A percentile compares a stretch with the other conserved stretches of the same genome.
phyloP scores from a whole-genome alignment of 2,888 invertebrate genomes.

The Andrena chrysosceles region DNA sequence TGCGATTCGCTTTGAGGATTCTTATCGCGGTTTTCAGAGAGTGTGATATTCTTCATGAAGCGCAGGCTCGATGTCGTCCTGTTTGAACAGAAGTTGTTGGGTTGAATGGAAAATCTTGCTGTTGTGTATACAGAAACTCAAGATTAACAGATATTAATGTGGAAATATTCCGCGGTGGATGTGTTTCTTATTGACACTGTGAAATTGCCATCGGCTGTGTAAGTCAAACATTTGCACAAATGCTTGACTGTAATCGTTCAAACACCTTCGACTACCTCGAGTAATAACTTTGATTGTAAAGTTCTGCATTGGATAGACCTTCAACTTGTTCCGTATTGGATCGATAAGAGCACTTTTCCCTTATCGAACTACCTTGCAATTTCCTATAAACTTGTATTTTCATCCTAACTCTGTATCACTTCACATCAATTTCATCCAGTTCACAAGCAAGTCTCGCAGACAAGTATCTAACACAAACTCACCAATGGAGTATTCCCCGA shows the following conservation, averaged over 20 bases:
- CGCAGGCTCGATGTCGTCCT: background rate
- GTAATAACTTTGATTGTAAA: background rate
- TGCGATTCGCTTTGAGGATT: background rate
- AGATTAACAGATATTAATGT: background rate
- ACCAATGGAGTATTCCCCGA: background rate
- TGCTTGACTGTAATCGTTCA: slow-evolving; percentile 30
- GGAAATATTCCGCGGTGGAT: slow-evolving; percentile 4
- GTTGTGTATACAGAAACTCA: background rate
- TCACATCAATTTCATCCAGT: no score
- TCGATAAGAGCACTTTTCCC: no score
- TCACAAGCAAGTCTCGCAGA: background rate
- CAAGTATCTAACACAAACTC: background rate
- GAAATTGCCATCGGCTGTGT: slow-evolving; percentile 32
- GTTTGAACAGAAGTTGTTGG: background rate
- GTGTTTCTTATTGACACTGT: slow-evolving; percentile 24
- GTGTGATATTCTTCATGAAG: background rate
- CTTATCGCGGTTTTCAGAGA: slow-evolving; percentile 6
- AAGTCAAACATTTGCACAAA: slow-evolving; percentile 55
- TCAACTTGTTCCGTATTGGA: no score
- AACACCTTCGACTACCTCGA: background rate
- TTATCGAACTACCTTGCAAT: no score
- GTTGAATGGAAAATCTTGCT: background rate
- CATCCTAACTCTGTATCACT: no score
- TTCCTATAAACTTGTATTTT: no score
- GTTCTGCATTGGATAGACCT: no score